Evolutionary conservation across 2,113 vertebrate species (phyloP).

Genomic region (Coreoperca whiteheadi): DNA sequence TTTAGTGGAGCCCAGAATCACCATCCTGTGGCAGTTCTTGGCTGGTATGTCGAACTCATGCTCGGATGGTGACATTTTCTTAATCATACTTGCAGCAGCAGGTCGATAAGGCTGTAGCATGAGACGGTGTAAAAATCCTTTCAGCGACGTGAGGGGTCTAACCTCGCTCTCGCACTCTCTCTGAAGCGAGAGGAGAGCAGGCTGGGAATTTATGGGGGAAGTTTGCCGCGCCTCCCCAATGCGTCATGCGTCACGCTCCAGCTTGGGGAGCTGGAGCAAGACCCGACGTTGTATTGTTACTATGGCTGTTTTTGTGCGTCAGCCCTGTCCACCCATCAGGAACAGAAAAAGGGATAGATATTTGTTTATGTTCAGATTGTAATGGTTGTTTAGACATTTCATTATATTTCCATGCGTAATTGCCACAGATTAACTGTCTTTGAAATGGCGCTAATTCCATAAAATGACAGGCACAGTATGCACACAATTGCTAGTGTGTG

Average conservation of each 20-base stretch:
- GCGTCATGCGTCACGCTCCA: constrained; percentile 72
- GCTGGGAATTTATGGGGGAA: constrained; percentile 67
- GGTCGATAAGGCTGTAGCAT: background rate
- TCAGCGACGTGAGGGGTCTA: constrained; percentile 1
- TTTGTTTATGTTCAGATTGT: background rate
- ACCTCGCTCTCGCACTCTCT: constrained; percentile 18
- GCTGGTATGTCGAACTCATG: constrained; percentile 92
- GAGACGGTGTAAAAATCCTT: background rate
- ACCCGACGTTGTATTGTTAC: constrained; percentile 50
- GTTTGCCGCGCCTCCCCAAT: constrained; percentile 66
- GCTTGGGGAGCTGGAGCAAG: constrained; percentile 43
- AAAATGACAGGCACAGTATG: background rate
- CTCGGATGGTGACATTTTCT: constrained; percentile 93
- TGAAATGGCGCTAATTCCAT: background rate
- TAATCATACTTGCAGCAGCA: constrained; percentile 90
- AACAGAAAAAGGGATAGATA: background rate
- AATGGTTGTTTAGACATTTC: background rate
- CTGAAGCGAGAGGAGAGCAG: constrained; percentile 29
- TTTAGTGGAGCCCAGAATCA: constrained; percentile 97
- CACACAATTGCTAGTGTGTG: background rate
- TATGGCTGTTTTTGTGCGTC: constrained; percentile 65
- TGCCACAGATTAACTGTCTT: background rate
- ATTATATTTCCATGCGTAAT: background rate
- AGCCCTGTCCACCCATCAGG: constrained; percentile 23
- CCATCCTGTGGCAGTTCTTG: constrained; percentile 98